phyloP scores from a whole-genome alignment of 2,888 invertebrate species.

The Prostheceraeus crozeri region DNA sequence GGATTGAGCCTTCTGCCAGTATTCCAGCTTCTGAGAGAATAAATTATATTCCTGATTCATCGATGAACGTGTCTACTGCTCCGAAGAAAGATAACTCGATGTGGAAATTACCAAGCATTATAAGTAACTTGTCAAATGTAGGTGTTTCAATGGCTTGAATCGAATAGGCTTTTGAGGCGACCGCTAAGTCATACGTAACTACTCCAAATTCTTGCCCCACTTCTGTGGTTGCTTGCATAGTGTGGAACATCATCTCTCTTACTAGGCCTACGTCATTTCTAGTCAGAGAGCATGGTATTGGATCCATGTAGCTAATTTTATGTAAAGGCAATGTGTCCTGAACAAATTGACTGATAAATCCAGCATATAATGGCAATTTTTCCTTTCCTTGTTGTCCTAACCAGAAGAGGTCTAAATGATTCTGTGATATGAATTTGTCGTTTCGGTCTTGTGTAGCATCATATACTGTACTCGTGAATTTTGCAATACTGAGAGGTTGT shows the following conservation, averaged over 20 bases:
- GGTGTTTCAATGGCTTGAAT: slow-evolving; percentile 36
- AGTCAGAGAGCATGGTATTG: slow-evolving; percentile 35
- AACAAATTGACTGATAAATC: slow-evolving; percentile 27
- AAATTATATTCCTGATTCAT: slow-evolving; percentile 34
- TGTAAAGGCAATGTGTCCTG: slow-evolving; percentile 34
- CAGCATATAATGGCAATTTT: slow-evolving; percentile 30
- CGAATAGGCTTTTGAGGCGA: slow-evolving; percentile 38
- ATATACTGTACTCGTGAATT: too few species aligned
- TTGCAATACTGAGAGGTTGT: too few species aligned
- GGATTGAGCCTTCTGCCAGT: slow-evolving; percentile 36
- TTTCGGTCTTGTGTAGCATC: too few species aligned
- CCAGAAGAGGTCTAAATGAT: too few species aligned
- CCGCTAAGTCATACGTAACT: slow-evolving; percentile 39
- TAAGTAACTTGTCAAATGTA: slow-evolving; percentile 36
- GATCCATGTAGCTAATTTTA: slow-evolving; percentile 38
- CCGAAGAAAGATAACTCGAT: slow-evolving; percentile 37
- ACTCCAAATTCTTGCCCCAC: slow-evolving; percentile 37
- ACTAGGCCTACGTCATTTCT: slow-evolving; percentile 40
- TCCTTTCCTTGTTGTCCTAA: background rate
- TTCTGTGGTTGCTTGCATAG: slow-evolving; percentile 36
- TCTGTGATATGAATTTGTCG: too few species aligned
- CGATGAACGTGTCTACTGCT: slow-evolving; percentile 36
- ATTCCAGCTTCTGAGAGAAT: slow-evolving; percentile 36
- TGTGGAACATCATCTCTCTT: slow-evolving; percentile 33
- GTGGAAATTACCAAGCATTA: slow-evolving; percentile 38